Conservation (phyloP, 2,888 invertebrate species). For the Hetaerina titia region DNA sequence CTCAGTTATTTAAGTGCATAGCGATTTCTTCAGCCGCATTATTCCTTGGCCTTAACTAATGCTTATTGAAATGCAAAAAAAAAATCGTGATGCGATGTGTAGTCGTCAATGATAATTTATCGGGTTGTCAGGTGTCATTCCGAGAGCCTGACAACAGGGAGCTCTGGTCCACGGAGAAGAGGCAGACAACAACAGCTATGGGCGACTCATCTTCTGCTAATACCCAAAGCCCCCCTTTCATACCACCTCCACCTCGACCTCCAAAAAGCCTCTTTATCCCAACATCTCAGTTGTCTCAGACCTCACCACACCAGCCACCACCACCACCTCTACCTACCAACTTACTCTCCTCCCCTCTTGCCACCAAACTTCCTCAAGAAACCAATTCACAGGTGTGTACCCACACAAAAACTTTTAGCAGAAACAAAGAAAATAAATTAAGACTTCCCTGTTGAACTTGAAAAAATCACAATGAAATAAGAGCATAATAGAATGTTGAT, state of each 20-base stretch:
- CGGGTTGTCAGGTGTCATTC: constrained; percentile 75
- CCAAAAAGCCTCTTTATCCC: constrained; percentile 67
- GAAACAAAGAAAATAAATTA: not conserved
- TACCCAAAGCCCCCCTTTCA: constrained; percentile 58
- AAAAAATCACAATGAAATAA: not conserved
- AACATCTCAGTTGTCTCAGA: constrained; percentile 52
- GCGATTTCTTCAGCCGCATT: not conserved
- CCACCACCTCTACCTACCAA: constrained; percentile 76
- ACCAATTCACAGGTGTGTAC: constrained; percentile 62
- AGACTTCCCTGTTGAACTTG: not conserved
- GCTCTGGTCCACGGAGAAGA: constrained; percentile 76
- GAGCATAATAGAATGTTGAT: not conserved
- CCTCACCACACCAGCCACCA: constrained; percentile 72
- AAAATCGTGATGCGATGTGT: not conserved
- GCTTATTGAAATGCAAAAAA: constrained; percentile 28
- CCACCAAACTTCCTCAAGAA: constrained; percentile 53
- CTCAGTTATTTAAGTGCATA: not conserved
- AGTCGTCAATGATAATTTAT: constrained; percentile 25
- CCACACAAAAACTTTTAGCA: not conserved
- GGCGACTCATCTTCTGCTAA: constrained; percentile 63
- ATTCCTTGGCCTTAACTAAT: constrained; percentile 14
- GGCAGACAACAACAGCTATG: constrained; percentile 70
- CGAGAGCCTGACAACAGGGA: constrained; percentile 76
- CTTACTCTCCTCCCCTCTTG: constrained; percentile 71
- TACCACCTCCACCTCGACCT: constrained; percentile 43